Evolutionary conservation across 1,140 invertebrate genomes (phyloP).

Genomic region (Neoseiulus cucumeris): DNA sequence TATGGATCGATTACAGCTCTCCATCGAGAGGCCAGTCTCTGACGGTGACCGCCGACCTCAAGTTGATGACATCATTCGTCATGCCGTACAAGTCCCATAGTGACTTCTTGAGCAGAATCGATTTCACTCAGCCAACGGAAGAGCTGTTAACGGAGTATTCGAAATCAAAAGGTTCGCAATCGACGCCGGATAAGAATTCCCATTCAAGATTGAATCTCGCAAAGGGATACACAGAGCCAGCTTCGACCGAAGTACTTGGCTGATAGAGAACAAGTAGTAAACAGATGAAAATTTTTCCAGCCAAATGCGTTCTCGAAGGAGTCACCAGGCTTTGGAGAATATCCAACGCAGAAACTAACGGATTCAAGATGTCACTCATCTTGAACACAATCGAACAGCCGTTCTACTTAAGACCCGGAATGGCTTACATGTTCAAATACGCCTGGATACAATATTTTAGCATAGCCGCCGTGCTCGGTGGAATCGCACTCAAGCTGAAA

Average conservation of each 20-base stretch:
- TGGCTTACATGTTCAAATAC: neutral
- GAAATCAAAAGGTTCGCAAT: conserved; percentile 6
- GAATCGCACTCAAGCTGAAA: neutral
- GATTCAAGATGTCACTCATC: neutral
- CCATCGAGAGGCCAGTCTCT: neutral
- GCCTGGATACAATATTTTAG: conserved; percentile 3
- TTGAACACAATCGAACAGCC: neutral
- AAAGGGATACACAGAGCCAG: too few relatives aligned
- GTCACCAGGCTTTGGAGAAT: neutral
- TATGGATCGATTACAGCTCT: neutral
- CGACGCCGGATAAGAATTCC: too few relatives aligned
- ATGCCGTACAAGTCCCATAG: neutral
- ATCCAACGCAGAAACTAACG: neutral
- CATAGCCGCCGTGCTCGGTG: neutral
- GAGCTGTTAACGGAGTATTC: neutral
- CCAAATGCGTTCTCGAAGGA: neutral
- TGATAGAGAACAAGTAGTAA: too few relatives aligned
- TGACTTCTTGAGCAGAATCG: neutral
- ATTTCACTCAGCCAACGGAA: neutral
- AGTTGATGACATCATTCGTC: neutral
- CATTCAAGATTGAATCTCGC: too few relatives aligned
- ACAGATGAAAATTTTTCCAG: too few relatives aligned
- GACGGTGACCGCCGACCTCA: neutral
- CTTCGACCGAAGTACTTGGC: too few relatives aligned
- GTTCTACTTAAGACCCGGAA: neutral